Evolutionary conservation across 1,140 invertebrate species (phyloP).

Genomic region (Phymorhynchus buccinoides): DNA sequence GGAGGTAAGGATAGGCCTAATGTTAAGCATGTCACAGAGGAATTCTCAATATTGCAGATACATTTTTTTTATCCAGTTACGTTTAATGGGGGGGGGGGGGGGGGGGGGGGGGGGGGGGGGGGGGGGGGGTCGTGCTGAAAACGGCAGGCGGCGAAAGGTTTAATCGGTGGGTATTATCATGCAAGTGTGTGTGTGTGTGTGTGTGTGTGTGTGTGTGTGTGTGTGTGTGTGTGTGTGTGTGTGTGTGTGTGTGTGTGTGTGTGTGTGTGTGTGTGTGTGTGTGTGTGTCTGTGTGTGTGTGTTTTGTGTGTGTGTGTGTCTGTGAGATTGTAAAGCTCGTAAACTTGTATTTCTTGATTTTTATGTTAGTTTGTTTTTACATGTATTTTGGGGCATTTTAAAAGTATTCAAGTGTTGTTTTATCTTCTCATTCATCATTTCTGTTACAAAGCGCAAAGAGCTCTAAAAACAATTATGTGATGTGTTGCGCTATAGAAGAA

Average conservation of each 20-base stretch:
- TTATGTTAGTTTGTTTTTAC: too few species aligned
- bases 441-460: not conserved
- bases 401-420: too few species aligned
- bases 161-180: not conserved
- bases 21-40: not conserved
- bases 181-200: not conserved
- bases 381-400: too few species aligned
- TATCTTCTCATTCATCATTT: too few species aligned
- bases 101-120: not conserved
- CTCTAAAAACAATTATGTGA: not conserved
- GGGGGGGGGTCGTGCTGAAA: too few species aligned
- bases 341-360: too few species aligned
- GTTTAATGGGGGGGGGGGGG: not conserved
- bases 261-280: not conserved
- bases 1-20: not conserved
- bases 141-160: not conserved
- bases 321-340: not conserved
- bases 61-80: not conserved
- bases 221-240: not conserved
- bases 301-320: not conserved
- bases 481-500: not conserved
- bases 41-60: not conserved
- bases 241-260: not conserved
- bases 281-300: not conserved
- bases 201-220: not conserved